Conservation (phyloP, 2,113 vertebrate genomes). For the Rhodinocichla rosea region DNA sequence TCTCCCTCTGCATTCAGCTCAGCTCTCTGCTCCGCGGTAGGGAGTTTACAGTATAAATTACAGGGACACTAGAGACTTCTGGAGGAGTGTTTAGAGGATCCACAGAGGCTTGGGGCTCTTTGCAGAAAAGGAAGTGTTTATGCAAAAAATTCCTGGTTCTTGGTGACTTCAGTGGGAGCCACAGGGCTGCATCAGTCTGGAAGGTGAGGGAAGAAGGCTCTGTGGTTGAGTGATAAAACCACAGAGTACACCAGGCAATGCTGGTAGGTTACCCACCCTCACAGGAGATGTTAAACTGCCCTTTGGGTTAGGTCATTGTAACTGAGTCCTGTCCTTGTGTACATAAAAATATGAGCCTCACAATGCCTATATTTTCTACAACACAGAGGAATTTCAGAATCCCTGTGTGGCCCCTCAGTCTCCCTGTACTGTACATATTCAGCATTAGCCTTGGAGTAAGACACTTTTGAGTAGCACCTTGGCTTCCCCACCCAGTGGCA, state of each 20-base stretch:
- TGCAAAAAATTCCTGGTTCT: not conserved
- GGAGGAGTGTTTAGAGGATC: not conserved
- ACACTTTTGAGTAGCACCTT: not conserved
- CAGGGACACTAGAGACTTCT: not conserved
- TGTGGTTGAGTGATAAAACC: not conserved
- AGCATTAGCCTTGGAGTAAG: not conserved
- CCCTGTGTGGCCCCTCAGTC: not conserved
- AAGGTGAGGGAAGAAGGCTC: not conserved
- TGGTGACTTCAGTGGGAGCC: not conserved
- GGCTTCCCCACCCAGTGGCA: not conserved
- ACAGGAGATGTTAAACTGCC: not conserved
- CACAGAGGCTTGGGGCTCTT: not conserved
- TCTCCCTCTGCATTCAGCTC: not conserved
- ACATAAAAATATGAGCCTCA: not conserved
- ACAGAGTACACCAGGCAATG: not conserved
- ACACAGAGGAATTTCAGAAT: not conserved
- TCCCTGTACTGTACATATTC: not conserved
- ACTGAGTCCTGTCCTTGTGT: rapidly evolving
- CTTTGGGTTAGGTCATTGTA: not conserved
- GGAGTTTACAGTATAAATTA: not conserved
- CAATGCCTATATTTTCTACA: not conserved
- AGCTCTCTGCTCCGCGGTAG: not conserved
- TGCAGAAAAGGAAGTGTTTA: not conserved
- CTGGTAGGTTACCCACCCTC: not conserved
- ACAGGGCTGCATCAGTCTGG: not conserved